phyloP scores from a whole-genome alignment of 2,888 invertebrate species.

The Apotomis turbidana region DNA sequence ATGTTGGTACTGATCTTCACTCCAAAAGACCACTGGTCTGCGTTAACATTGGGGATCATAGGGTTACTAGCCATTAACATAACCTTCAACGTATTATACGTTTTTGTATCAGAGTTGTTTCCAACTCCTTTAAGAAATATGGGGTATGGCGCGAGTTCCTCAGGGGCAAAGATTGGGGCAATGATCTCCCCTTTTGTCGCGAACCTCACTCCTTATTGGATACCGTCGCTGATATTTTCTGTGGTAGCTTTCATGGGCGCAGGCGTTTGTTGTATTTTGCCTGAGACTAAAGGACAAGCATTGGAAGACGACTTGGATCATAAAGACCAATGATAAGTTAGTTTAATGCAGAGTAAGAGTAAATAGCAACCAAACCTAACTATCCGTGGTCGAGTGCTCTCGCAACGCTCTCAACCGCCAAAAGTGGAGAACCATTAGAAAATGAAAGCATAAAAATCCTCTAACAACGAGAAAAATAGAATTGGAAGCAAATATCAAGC shows the following conservation, averaged over 20 bases:
- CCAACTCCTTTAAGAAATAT: slow-evolving; percentile 66
- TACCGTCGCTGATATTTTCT: slow-evolving; percentile 60
- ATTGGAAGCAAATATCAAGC: no score
- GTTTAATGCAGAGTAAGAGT: no score
- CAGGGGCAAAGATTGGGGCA: slow-evolving; percentile 60
- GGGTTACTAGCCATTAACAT: slow-evolving; percentile 50
- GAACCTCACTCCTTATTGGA: slow-evolving; percentile 57
- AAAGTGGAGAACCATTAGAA: no score
- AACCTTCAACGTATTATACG: slow-evolving; percentile 52
- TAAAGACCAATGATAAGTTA: neutral
- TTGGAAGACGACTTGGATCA: slow-evolving; percentile 53
- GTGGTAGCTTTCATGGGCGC: slow-evolving; percentile 57
- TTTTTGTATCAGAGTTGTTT: slow-evolving; percentile 62
- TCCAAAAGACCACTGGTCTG: slow-evolving; percentile 51
- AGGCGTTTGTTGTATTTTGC: slow-evolving; percentile 56
- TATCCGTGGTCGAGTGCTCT: no score
- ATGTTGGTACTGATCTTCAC: slow-evolving; percentile 56
- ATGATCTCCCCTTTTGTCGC: slow-evolving; percentile 65
- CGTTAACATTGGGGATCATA: slow-evolving; percentile 52
- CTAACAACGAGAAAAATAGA: no score
- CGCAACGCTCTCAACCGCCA: no score
- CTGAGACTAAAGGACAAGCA: slow-evolving; percentile 64
- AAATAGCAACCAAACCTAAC: no score
- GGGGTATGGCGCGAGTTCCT: slow-evolving; percentile 58
- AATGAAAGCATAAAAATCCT: no score